Conservation (phyloP, 2,888 invertebrate genomes). For the Nezara viridula region DNA sequence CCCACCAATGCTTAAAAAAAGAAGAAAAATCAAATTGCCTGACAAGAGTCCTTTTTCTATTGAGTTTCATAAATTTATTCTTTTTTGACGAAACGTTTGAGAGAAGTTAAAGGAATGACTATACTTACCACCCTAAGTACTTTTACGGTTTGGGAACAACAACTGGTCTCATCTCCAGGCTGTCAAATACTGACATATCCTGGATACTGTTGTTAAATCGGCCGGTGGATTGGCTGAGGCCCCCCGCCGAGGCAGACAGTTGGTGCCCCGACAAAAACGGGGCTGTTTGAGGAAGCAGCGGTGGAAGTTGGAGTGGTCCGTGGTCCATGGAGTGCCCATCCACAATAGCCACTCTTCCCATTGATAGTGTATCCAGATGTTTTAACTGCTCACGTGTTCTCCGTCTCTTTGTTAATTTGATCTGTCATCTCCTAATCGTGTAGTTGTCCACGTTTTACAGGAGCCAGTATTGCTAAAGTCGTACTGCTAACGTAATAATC, state of each 20-base stretch:
- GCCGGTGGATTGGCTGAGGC: background rate
- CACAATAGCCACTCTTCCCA: constrained; percentile 24
- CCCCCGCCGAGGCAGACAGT: constrained; percentile 35
- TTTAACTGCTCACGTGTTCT: constrained; percentile 4
- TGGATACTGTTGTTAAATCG: background rate
- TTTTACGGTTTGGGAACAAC: background rate
- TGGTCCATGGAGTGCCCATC: background rate
- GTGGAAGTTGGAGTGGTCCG: no score
- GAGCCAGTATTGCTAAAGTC: background rate
- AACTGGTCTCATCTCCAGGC: background rate
- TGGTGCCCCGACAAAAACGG: constrained; percentile 32
- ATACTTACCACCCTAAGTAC: no score
- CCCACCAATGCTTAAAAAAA: no score
- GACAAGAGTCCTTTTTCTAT: no score
- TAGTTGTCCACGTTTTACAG: background rate
- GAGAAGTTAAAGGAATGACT: no score
- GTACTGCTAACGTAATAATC: no score
- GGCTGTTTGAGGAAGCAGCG: constrained; percentile 25
- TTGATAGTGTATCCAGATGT: constrained; percentile 48
- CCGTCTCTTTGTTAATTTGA: background rate
- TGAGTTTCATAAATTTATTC: no score
- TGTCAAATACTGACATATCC: background rate
- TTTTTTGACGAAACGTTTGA: no score
- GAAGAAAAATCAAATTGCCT: no score
- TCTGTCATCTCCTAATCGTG: background rate